A percentile compares a stretch with the other conserved stretches of the same genome.
Evolutionary conservation across 2,888 invertebrate genomes (phyloP).

Genomic region (Xestoiulus laeticollis): DNA sequence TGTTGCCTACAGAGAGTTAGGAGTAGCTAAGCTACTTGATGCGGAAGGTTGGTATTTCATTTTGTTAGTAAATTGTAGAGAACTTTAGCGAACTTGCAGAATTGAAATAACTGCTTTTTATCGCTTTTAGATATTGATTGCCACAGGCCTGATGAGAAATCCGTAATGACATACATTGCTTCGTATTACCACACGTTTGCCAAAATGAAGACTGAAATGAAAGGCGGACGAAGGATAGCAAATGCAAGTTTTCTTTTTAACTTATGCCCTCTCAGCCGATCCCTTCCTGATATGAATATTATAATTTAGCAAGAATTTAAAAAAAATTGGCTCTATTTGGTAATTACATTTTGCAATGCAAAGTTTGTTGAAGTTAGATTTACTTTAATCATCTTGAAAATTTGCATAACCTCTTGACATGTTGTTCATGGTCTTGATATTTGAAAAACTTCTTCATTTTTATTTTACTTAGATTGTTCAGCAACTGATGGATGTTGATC

Average conservation of each 20-base stretch:
- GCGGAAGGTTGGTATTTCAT: slow-evolving; percentile 77
- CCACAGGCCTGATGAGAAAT: slow-evolving; percentile 94
- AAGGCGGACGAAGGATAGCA: slow-evolving; percentile 95
- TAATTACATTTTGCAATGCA: no score
- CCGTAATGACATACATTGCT: slow-evolving; percentile 76
- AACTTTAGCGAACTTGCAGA: neutral
- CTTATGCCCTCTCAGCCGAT: no score
- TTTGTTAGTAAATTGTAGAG: neutral
- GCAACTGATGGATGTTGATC: slow-evolving; percentile 94
- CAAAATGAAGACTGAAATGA: slow-evolving; percentile 98
- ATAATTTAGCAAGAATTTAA: no score
- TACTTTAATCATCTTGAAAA: no score
- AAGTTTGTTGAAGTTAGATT: no score
- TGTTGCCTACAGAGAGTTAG: slow-evolving; percentile 89
- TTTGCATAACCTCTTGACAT: no score
- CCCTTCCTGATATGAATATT: no score
- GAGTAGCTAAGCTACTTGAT: slow-evolving; percentile 91
- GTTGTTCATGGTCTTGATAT: no score
- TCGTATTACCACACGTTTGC: slow-evolving; percentile 99
- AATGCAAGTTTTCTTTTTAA: slow-evolving; percentile 73
- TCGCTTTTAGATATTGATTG: slow-evolving; percentile 83
- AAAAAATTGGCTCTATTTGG: no score
- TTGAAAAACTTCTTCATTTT: neutral
- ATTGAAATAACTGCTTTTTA: neutral
- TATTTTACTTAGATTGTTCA: slow-evolving; percentile 80